phyloP scores from a whole-genome alignment of 2,888 invertebrate genomes.

The Cacoxenus indagator region DNA sequence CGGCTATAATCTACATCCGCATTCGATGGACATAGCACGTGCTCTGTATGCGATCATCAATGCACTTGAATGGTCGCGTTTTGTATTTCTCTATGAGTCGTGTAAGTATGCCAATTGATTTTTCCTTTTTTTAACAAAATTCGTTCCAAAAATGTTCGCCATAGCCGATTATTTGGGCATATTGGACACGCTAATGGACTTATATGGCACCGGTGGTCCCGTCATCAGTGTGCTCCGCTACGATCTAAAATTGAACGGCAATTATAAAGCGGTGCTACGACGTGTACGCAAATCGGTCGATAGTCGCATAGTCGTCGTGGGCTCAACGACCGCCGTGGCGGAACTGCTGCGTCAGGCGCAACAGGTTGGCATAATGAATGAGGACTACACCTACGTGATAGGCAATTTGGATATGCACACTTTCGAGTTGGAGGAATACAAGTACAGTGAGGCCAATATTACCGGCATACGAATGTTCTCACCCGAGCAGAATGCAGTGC shows the following conservation, averaged over 20 bases:
- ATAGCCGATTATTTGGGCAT: slow-evolving; percentile 75
- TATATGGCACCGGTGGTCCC: slow-evolving; percentile 74
- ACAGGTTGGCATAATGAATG: slow-evolving; percentile 96
- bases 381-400: slow-evolving; percentile 87
- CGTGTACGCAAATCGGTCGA: slow-evolving; percentile 79
- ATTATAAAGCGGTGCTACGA: slow-evolving; percentile 78
- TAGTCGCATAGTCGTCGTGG: slow-evolving; percentile 80
- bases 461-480: slow-evolving; percentile 81
- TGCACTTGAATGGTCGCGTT: slow-evolving; percentile 84
- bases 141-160: not conserved
- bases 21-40: slow-evolving; percentile 75
- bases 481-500: slow-evolving; percentile 73
- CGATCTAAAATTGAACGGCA: slow-evolving; percentile 77
- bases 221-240: slow-evolving; percentile 76
- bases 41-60: slow-evolving; percentile 79
- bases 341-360: slow-evolving; percentile 82
- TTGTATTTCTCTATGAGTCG: slow-evolving; percentile 79
- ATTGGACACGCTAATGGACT: slow-evolving; percentile 79
- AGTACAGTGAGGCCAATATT: slow-evolving; percentile 86
- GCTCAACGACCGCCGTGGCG: slow-evolving; percentile 74
- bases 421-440: slow-evolving; percentile 80
- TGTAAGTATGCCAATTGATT: slow-evolving; percentile 35
- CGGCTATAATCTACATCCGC: slow-evolving; percentile 80
- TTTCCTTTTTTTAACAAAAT: not conserved
- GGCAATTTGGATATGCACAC: slow-evolving; percentile 81